Base-by-base conservation (phyloP, 2,113 vertebrate species). In the Boulengeromyrus knoepffleri region DNA sequence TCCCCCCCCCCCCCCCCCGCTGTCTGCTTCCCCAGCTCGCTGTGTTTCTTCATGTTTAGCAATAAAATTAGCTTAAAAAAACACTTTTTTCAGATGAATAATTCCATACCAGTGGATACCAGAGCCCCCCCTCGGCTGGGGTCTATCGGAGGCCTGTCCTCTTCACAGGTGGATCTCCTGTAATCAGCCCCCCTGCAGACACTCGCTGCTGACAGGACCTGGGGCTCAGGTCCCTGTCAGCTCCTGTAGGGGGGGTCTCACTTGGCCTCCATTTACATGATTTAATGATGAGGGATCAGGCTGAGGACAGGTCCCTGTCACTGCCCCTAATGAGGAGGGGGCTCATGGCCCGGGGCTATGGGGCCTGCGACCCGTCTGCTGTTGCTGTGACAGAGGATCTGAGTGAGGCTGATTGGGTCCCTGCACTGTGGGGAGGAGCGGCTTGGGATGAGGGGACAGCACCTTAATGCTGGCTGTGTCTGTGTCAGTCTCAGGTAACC, bases 261-360 rank as follows among this genome's bases (percentile, higher is more conserved):
- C 36, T 50, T 17, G 50, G 77, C 17, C 13, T 53, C 80, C 80
- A 96, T 96, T 96, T 96, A 95, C 95, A 96, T 96, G 95, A 94
- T 95, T 92, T 96, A 96, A 96, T 96, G 95, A 95, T 96, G 95
- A 96, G 95, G 94, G 94, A 95, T 95, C 93, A 94, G 91, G 93
- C 90, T 88, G 92, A 95, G 92, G 94, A 95, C 93, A 92, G 95
- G 90, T 90, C 83, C 92, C 95, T 95, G 96, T 96, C 95, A 95
- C 93, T 92, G 47, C 91, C 92, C 94, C 94, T 96, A 95, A 96
- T 95, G 95, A 96, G 92, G 46, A 5, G 3, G 87, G 91, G 92
- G 90, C 90, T 91, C 90, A 88, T 94, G 92, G 95, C 95, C 95
- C n/a, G 0, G 80, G 90, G 94, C 94, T 21, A 93, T 90, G 89